Percentiles rank a stretch among this genome's conserved stretches.
Conservation (phyloP, 2,797 vertebrate species). For the Okamejei kenojei region DNA sequence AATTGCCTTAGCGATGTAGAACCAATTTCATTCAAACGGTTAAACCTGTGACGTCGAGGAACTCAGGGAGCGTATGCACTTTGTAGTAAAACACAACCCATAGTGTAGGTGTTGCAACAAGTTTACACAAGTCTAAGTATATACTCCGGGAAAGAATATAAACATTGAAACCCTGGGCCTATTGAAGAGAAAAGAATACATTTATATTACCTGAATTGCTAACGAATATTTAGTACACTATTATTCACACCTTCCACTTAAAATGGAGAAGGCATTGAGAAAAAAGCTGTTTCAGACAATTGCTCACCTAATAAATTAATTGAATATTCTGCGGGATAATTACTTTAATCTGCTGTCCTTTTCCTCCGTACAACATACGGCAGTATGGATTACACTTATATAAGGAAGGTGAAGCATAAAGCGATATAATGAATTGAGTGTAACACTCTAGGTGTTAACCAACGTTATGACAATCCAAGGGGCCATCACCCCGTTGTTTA, state of each 20-base stretch:
- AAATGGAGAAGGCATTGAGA: neutral
- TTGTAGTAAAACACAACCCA: neutral
- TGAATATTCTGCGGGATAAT: neutral
- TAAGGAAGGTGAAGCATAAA: neutral
- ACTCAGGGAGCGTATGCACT: neutral
- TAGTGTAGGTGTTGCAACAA: neutral
- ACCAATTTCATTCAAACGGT: neutral
- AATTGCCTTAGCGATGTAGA: neutral
- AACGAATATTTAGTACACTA: neutral
- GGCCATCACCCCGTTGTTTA: constrained; percentile 40
- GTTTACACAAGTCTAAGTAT: neutral
- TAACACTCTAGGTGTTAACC: constrained; percentile 44
- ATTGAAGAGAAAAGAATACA: neutral
- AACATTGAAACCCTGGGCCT: neutral
- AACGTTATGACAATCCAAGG: constrained; percentile 38
- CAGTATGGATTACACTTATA: neutral
- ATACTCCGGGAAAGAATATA: neutral
- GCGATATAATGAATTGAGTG: constrained; percentile 41
- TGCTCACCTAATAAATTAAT: neutral
- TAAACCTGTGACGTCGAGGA: neutral
- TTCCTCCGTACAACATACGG: neutral
- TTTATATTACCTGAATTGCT: neutral
- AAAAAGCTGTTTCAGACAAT: neutral
- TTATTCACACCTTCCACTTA: neutral
- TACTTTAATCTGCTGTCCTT: neutral